phyloP scores from a whole-genome alignment of 2,113 vertebrate species.

The Salvelinus fontinalis region DNA sequence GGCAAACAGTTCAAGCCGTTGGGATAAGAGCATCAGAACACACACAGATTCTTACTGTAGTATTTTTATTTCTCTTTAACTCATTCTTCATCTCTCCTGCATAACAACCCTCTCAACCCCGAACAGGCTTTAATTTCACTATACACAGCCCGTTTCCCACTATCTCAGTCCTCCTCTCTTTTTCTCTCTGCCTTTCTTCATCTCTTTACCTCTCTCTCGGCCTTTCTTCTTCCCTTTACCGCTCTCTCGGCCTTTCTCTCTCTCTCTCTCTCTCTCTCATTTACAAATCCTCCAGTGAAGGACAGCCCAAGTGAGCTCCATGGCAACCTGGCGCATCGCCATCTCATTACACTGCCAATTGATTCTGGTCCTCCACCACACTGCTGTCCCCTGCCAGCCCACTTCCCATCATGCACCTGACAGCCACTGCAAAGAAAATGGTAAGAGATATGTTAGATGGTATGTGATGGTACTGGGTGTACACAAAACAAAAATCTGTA shows the following conservation, averaged over 20 bases:
- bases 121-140: not conserved
- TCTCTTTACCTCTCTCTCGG: too few relatives aligned
- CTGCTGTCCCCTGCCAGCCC: constrained; percentile 26
- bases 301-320: constrained; percentile 47
- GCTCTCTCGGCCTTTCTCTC: too few relatives aligned
- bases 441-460: too few relatives aligned
- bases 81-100: too few relatives aligned
- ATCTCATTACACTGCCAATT: constrained; percentile 56
- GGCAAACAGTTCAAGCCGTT: too few relatives aligned
- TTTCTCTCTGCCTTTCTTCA: too few relatives aligned
- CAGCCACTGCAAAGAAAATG: constrained; percentile 20
- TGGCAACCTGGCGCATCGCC: constrained; percentile 57
- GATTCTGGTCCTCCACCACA: constrained; percentile 35
- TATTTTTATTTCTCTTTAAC: too few relatives aligned
- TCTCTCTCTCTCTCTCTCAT: constrained; percentile 3
- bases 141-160: not conserved
- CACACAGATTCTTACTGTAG: too few relatives aligned
- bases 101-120: too few relatives aligned
- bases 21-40: too few relatives aligned
- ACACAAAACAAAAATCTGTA: too few relatives aligned
- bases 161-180: not conserved
- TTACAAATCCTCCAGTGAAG: constrained; percentile 48
- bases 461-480: too few relatives aligned
- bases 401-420: constrained; percentile 61
- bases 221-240: fast-evolving